A percentile compares a stretch with the other conserved stretches of the same genome.
These are phyloP conservation scores for Chromis chromis DNA, from an alignment of 2,797 vertebrate genomes.

Conservation along the genomic window DNA sequence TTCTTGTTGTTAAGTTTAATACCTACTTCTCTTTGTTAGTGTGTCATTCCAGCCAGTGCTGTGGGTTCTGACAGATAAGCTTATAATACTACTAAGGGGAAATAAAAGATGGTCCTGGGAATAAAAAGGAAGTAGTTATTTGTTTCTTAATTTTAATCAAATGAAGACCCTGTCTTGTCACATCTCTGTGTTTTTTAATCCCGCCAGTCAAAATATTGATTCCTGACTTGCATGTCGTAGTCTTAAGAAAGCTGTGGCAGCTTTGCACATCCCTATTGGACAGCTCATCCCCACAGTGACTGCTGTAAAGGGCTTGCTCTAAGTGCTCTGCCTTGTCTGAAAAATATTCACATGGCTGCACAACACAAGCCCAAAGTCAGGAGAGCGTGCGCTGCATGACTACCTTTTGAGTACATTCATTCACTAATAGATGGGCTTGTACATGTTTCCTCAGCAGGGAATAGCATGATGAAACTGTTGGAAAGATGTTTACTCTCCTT, in stretches of 20 bases:
- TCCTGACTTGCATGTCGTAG: conserved; percentile 28
- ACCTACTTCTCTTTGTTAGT: not conserved
- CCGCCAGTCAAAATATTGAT: conserved; percentile 35
- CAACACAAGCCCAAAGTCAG: conserved; percentile 56
- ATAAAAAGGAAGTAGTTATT: not conserved
- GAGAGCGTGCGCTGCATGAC: conserved; percentile 45
- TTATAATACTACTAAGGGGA: not conserved
- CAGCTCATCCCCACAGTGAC: conserved; percentile 24
- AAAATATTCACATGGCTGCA: conserved; percentile 62
- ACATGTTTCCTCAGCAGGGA: conserved; percentile 45
- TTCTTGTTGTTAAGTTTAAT: not conserved
- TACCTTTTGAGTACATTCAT: conserved; percentile 50
- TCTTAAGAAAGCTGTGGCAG: conserved; percentile 32
- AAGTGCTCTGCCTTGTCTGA: conserved; percentile 49
- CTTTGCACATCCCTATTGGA: conserved; percentile 26
- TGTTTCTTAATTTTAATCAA: conserved; percentile 23
- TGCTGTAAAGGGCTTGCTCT: conserved; percentile 25
- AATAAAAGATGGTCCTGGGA: not conserved
- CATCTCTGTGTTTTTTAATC: conserved; percentile 33
- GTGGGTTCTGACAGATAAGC: not conserved
- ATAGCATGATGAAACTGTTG: conserved; percentile 34
- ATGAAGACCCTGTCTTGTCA: not conserved
- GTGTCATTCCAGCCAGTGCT: not conserved
- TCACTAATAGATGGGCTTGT: conserved; percentile 47
- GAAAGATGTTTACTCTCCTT: conserved; percentile 32